Evolutionary conservation across 2,888 invertebrate genomes (phyloP), one percentile per base, ranked within the genome.

Genomic region (Drosophila kokeensis): DNA sequence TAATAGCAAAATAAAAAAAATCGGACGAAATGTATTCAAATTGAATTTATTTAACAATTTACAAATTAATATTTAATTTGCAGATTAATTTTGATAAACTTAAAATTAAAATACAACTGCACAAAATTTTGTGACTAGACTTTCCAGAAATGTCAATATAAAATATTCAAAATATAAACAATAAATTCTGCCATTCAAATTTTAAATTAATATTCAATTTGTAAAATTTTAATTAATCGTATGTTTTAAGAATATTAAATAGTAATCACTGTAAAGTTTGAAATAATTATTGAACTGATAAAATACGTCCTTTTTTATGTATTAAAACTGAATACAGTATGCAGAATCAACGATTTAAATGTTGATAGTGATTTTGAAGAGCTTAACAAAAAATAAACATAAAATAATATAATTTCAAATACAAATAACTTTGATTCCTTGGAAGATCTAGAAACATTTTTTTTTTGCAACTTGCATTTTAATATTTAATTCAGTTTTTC

Each of bases 11-110:
- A 55, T 29, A 15, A 2, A 8, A 21, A 21, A 5, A 15, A 57
- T 27, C 4, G 1, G 8, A 15, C 15, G 15, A 24, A 45, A 8
- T n/a, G n/a, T 29, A n/a, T 55, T 38, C 15, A 55, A 36, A 24
- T 36, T 36, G 13, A n/a, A 36, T 54, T 40, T 40, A 40, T 29
- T 57, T 21, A 21, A 40, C 57, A 55, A 27, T 55, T 29, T 27
- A 38, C 30, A 53, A 32, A 27, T 54, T 18, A 27, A 27, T 11
- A 27, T 36, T n/a, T 27, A 18, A 36, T 54, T 34, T 54, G 21
- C 24, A 24, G 21, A 32, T n/a, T 50, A 6, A 29, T 29, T 30
- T n/a, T 27, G 34, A 27, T 36, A 24, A 50, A 50, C 49, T 11
- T n/a, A 18, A 27, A 50, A n/a, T 36, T 36, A 1, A 38, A 38